phyloP scores from a whole-genome alignment of 2,888 invertebrate genomes.

The Brachylomia viminalis region DNA sequence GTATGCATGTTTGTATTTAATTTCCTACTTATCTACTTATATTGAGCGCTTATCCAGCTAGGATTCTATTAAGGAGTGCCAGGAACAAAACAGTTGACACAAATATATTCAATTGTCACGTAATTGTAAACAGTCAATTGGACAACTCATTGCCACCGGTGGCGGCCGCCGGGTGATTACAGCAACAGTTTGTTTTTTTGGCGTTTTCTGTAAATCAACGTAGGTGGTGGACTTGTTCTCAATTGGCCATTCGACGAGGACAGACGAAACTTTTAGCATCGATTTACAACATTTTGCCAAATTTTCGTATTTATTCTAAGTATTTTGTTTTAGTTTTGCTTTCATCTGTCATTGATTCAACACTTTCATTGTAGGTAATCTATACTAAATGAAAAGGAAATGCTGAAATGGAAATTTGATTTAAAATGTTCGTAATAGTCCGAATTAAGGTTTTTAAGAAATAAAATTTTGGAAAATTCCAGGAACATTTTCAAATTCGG shows the following conservation, averaged over 20 bases:
- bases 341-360: not conserved
- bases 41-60: not conserved
- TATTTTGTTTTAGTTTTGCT: not conserved
- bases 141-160: slow-evolving; percentile 54
- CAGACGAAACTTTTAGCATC: slow-evolving; percentile 14
- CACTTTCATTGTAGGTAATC: not conserved
- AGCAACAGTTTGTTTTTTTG: slow-evolving; percentile 55
- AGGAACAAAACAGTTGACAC: slow-evolving; percentile 50
- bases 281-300: not conserved
- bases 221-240: slow-evolving; percentile 49
- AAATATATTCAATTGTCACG: slow-evolving; percentile 46
- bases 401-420: too few species aligned
- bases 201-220: slow-evolving; percentile 41
- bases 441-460: too few species aligned
- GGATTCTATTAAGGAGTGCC: slow-evolving; percentile 12
- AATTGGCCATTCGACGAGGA: slow-evolving; percentile 42
- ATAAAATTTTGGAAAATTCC: too few species aligned
- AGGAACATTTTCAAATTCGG: too few species aligned
- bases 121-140: slow-evolving; percentile 49
- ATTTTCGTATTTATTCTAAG: not conserved
- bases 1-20: not conserved
- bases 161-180: slow-evolving; percentile 26
- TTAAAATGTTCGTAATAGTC: too few species aligned
- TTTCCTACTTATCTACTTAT: too few species aligned
- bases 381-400: too few species aligned